Evolutionary conservation across 1,140 invertebrate genomes (phyloP).

Genomic region (Chionoecetes opilio): DNA sequence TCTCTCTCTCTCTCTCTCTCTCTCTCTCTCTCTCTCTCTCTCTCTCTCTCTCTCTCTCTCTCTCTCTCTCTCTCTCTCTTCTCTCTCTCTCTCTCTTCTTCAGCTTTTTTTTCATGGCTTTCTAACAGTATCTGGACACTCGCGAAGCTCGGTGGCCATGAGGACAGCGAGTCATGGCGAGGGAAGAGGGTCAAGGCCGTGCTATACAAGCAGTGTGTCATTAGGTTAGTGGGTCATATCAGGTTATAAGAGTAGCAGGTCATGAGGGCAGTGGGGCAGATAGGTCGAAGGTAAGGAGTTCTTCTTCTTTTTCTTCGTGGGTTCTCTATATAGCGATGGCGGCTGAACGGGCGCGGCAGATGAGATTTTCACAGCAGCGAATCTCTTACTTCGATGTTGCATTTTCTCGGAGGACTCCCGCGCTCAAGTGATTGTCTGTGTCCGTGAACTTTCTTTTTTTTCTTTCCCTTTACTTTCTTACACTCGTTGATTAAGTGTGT

Average conservation of each 20-base stretch:
- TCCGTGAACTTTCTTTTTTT: conserved; percentile 29
- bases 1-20: too few relatives aligned
- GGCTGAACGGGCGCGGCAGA: neutral
- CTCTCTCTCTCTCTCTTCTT: neutral
- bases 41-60: conserved; percentile 27
- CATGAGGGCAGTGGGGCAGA: neutral
- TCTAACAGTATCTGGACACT: neutral
- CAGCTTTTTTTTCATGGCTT: neutral
- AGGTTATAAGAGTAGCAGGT: neutral
- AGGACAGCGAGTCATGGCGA: neutral
- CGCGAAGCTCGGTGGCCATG: neutral
- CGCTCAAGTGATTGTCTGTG: neutral
- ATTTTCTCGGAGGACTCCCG: neutral
- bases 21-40: conserved; percentile 19
- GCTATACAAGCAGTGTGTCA: neutral
- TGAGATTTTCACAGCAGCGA: neutral
- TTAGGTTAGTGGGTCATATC: neutral
- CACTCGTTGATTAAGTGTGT: neutral
- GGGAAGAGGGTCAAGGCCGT: neutral
- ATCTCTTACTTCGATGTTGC: conserved; percentile 1
- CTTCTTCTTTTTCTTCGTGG: neutral
- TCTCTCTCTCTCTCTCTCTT: conserved; percentile 28
- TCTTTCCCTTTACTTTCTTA: neutral
- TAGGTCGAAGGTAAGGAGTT: neutral
- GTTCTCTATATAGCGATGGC: neutral